Evolutionary conservation across 2,888 invertebrate genomes (phyloP).

Genomic region (Cheilosia variabilis): DNA sequence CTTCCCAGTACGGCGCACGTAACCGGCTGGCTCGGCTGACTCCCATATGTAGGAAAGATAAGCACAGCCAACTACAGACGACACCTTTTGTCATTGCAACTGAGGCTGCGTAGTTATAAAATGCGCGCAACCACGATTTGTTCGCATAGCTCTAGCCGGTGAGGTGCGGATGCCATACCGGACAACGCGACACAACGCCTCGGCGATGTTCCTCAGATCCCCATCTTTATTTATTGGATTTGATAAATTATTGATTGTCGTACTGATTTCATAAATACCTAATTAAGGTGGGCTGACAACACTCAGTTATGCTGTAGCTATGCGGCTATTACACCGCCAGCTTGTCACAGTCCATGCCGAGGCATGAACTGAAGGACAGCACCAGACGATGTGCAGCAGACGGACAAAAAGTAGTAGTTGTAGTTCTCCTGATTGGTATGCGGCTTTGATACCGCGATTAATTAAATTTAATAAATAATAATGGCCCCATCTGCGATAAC

Average conservation of each 20-base stretch:
- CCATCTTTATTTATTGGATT: conserved; percentile 75
- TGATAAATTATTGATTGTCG: conserved; percentile 76
- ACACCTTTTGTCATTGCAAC: conserved; percentile 55
- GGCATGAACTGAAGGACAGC: conserved; percentile 54
- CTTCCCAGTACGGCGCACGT: neutral
- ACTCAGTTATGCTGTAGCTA: conserved; percentile 75
- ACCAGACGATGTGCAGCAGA: neutral
- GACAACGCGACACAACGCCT: neutral
- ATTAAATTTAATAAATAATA: conserved; percentile 76
- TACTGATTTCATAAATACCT: conserved; percentile 76
- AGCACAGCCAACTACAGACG: conserved; percentile 50
- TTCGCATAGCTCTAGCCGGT: conserved; percentile 28
- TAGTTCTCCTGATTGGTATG: conserved; percentile 64
- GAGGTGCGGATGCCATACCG: neutral
- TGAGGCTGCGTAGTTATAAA: neutral
- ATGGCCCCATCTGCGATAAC: conserved; percentile 70
- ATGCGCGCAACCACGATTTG: conserved; percentile 61
- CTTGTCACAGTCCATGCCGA: conserved; percentile 57
- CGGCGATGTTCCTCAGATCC: conserved; percentile 43
- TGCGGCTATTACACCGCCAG: conserved; percentile 71
- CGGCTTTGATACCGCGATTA: conserved; percentile 71
- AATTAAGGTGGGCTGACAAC: conserved; percentile 75
- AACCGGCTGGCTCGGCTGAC: conserved; percentile 29
- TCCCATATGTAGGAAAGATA: conserved; percentile 57
- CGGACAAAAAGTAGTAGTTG: conserved; percentile 11